Conservation (phyloP, 1,140 invertebrate species). For the Bombus huntii region DNA sequence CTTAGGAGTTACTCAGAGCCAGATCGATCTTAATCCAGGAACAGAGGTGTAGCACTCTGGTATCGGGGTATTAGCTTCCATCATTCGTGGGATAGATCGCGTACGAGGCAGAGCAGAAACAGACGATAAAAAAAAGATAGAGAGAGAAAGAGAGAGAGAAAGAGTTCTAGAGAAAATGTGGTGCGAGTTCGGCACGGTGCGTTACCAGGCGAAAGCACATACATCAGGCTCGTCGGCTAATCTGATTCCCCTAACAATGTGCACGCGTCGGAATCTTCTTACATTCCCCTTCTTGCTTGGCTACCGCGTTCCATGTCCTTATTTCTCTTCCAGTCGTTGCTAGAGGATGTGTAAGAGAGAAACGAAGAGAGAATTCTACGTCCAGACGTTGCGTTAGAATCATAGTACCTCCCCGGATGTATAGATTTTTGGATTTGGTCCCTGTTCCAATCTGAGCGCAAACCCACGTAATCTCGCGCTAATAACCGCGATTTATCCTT, state of each 20-base stretch:
- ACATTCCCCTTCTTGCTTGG: constrained; percentile 66
- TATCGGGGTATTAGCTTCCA: constrained; percentile 70
- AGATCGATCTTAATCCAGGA: constrained; percentile 76
- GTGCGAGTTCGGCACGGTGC: constrained; percentile 58
- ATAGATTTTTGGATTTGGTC: constrained; percentile 81
- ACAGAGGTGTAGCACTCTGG: constrained; percentile 60
- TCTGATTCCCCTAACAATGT: constrained; percentile 83
- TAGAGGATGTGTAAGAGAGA: background rate
- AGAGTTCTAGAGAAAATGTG: constrained; percentile 18
- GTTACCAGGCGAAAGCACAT: constrained; percentile 75
- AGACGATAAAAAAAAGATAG: background rate
- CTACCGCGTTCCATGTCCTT: constrained; percentile 9
- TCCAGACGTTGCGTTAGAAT: constrained; percentile 12
- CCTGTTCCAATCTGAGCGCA: constrained; percentile 74
- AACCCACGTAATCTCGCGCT: constrained; percentile 80
- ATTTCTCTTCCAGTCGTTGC: constrained; percentile 6
- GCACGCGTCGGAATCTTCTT: constrained; percentile 83
- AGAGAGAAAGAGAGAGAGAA: background rate
- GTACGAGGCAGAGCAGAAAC: background rate
- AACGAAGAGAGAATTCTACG: background rate
- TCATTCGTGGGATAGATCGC: constrained; percentile 47
- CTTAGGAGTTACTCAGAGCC: constrained; percentile 68
- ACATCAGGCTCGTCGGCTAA: constrained; percentile 82
- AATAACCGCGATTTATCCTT: constrained; percentile 82
- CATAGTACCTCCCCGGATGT: constrained; percentile 57